Base-by-base conservation (phyloP, 1,140 invertebrate species). In the Pseudomyrmex flavicornis region DNA sequence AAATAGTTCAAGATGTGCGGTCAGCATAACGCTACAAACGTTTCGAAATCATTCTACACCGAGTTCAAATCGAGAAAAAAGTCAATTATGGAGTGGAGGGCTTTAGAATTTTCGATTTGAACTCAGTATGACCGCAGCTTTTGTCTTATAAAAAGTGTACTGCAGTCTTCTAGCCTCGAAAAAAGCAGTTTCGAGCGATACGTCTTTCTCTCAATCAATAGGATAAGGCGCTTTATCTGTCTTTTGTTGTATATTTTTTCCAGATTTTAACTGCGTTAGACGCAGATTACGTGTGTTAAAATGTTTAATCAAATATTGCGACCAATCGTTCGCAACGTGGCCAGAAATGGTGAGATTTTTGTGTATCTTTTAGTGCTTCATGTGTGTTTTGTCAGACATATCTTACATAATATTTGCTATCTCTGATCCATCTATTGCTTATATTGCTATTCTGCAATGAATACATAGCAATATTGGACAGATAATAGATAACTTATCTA, bases 281-380 rank as follows among this genome's bases (percentile, higher is more conserved):
- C 2, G 10, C 13, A 72, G 15, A 9, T 35, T 17, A 70, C 70
- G 70, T 0, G 5, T n/a, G 1, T n/a, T 46, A 82, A 79, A 74
- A 91, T 91, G 89, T 48, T 90, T 0, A 82, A 70, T 44, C 86
- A 87, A 61, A 56, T 90, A 1, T 52, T 90, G 15, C 84, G 85
- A 26, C 86, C 87, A 61, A 44, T 90, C 10, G 66, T 66, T 46
- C 85, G 83, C 44, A 58, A 72, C 15, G 70, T 66, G n/a, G 10
- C 61, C 15, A 79, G 35, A 58, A 82, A 12, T 66, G 85, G 90
- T 91, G 61, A 86, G 46, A 61, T 46, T 35, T 20, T 26, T 2
- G 12, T 15, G 3, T 10, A 59, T 20, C 22, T 10, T 44, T 17
- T 4, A 35, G 35, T n/a, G 7, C 26, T 4, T 7, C 20, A 44